These are phyloP conservation scores for Patella pellucida DNA, from an alignment of 2,888 invertebrate genomes.

Conservation along the genomic window DNA sequence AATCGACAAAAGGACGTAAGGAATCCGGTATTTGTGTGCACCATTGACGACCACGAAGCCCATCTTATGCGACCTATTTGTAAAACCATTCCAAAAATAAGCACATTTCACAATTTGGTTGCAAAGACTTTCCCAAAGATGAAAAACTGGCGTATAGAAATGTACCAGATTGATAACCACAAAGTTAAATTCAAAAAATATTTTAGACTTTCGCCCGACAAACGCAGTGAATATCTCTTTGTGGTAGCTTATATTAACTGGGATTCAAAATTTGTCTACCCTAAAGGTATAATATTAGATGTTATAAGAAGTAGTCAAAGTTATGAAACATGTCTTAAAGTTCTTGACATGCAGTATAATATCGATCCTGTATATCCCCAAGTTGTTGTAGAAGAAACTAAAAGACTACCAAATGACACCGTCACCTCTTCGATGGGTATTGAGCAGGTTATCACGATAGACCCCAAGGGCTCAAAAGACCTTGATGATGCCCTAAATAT, in stretches of 20 bases:
- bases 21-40: slow-evolving; percentile 39
- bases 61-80: slow-evolving; percentile 48
- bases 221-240: slow-evolving; percentile 42
- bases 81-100: slow-evolving; percentile 51
- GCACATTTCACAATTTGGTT: background rate
- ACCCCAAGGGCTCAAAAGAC: slow-evolving; percentile 39
- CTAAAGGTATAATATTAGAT: slow-evolving; percentile 44
- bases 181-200: slow-evolving; percentile 24
- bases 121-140: slow-evolving; percentile 14
- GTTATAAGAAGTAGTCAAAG: slow-evolving; percentile 32
- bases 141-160: slow-evolving; percentile 36
- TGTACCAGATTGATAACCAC: slow-evolving; percentile 30
- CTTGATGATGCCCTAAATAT: slow-evolving; percentile 46
- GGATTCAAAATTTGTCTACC: slow-evolving; percentile 41
- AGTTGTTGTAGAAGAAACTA: background rate
- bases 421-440: slow-evolving; percentile 8
- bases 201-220: slow-evolving; percentile 35
- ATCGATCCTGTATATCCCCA: background rate
- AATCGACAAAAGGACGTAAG: background rate
- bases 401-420: background rate
- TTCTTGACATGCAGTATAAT: slow-evolving; percentile 25
- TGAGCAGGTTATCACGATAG: slow-evolving; percentile 41
- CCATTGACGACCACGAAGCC: slow-evolving; percentile 38
- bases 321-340: slow-evolving; percentile 21
- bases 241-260: slow-evolving; percentile 45